These are phyloP conservation scores for Tricholauxania praeusta DNA, from an alignment of 2,888 invertebrate species.

Conservation along the genomic window DNA sequence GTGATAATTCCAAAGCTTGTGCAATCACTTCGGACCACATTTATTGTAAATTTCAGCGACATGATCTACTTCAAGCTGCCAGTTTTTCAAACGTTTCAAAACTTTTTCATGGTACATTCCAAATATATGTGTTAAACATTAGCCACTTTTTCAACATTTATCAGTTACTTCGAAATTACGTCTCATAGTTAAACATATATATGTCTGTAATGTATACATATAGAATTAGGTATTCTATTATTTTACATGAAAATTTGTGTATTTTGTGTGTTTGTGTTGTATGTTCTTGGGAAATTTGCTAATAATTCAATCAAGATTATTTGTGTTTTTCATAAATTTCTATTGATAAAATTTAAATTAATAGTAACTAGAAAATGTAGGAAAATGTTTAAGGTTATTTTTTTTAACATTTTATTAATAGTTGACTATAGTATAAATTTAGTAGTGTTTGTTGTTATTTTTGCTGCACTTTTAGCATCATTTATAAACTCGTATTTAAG, in stretches of 20 bases:
- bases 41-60: too few species aligned
- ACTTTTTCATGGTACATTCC: too few species aligned
- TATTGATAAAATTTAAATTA: slow-evolving; percentile 36
- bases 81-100: too few species aligned
- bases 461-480: slow-evolving; percentile 19
- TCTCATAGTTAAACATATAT: slow-evolving; percentile 22
- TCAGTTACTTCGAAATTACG: too few species aligned
- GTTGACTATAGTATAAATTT: slow-evolving; percentile 26
- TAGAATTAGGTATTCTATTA: slow-evolving; percentile 9
- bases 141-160: too few species aligned
- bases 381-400: slow-evolving; percentile 11
- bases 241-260: slow-evolving; percentile 22
- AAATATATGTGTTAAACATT: too few species aligned
- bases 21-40: too few species aligned
- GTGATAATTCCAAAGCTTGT: too few species aligned
- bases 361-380: slow-evolving; percentile 36
- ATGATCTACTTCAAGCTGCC: too few species aligned
- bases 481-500: slow-evolving; percentile 62
- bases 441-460: slow-evolving; percentile 25
- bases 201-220: slow-evolving; percentile 40
- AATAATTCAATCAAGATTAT: slow-evolving; percentile 18
- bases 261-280: slow-evolving; percentile 35
- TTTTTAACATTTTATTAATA: not conserved
- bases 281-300: not conserved
- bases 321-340: slow-evolving; percentile 37